Evolutionary conservation across 2,797 vertebrate genomes (phyloP), one percentile per base, ranked within the genome.

Genomic region (Aphelocoma californica): DNA sequence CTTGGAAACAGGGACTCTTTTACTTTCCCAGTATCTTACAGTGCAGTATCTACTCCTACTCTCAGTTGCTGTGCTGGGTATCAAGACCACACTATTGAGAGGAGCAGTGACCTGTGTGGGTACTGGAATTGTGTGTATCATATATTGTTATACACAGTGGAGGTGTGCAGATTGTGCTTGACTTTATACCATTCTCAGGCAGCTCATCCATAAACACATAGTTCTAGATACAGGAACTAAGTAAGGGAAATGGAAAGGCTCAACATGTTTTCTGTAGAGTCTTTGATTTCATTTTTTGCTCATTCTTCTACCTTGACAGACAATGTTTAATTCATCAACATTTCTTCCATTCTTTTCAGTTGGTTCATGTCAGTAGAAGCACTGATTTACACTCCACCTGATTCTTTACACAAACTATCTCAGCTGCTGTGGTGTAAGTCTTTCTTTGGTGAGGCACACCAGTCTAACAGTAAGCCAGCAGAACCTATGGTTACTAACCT

Each of bases 211-310:
- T 18, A 65, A 42, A 45, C 3, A 2, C 32, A 15, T 9, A 50
- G 31, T 23, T 73, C 17, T 54, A 38, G 47, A n/a, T 17, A 51
- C 6, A 70, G 23, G 32, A 88, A 64, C 14, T 44, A 24, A 79
- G 16, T 25, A 73, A 58, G 10, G 8, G 19, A 86, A 86, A 66
- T 50, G 3, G 20, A 73, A 72, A 77, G 19, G 4, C 25, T 73
- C 62, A 36, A 6, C 4, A 26, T 0, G 0, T 56, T 81, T 88
- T 26, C 29, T 53, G 0, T 2, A 60, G 25, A 56, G 20, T 11
- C 17, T 72, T 86, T 56, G 5, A 28, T 48, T 67, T 81, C 4
- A 31, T 56, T 74, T 71, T 54, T 79, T 48, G 14, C 29, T 82
- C 14, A 57, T 57, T 54, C 24, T 72, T 80, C 60, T 88, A 31